These are phyloP conservation scores for Gadopsis marmoratus DNA, from an alignment of 2,797 vertebrate species.

Conservation along the genomic window DNA sequence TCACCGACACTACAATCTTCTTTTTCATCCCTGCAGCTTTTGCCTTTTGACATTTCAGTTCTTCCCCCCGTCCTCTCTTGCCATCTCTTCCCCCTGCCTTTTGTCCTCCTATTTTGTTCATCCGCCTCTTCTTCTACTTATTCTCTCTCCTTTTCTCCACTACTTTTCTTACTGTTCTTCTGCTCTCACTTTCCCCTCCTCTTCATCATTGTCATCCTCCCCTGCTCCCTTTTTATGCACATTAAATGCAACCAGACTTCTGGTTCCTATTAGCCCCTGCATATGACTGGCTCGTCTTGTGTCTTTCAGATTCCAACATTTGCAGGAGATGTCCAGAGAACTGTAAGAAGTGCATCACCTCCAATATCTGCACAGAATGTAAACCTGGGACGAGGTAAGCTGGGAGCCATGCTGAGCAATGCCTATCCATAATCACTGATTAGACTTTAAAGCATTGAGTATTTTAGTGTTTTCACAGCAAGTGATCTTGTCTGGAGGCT, in stretches of 20 bases:
- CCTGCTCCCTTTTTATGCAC: slow-evolving; percentile 17
- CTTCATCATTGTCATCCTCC: slow-evolving; percentile 13
- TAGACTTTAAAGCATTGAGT: slow-evolving; percentile 3
- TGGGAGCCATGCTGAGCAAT: not conserved
- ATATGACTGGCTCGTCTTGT: slow-evolving; percentile 43
- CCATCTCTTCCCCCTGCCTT: slow-evolving; percentile 16
- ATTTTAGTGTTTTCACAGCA: slow-evolving; percentile 15
- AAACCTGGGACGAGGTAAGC: slow-evolving; percentile 93
- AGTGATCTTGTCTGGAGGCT: slow-evolving; percentile 4
- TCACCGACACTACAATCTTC: slow-evolving; percentile 45
- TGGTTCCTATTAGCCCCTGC: slow-evolving; percentile 46
- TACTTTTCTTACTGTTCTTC: not conserved
- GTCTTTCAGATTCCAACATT: slow-evolving; percentile 89
- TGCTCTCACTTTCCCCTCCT: slow-evolving; percentile 13
- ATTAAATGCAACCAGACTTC: slow-evolving; percentile 35
- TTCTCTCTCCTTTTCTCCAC: slow-evolving; percentile 6
- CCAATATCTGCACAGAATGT: slow-evolving; percentile 94
- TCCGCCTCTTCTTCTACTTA: slow-evolving; percentile 18
- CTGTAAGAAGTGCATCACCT: slow-evolving; percentile 92
- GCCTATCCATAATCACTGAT: not conserved
- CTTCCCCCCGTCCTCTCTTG: slow-evolving; percentile 14
- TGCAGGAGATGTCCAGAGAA: slow-evolving; percentile 95
- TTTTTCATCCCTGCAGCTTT: slow-evolving; percentile 47
- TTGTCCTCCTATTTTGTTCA: slow-evolving; percentile 43
- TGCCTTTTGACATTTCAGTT: slow-evolving; percentile 42